Base-by-base conservation (phyloP, 2,888 invertebrate genomes). In the Tenthredo notha region DNA sequence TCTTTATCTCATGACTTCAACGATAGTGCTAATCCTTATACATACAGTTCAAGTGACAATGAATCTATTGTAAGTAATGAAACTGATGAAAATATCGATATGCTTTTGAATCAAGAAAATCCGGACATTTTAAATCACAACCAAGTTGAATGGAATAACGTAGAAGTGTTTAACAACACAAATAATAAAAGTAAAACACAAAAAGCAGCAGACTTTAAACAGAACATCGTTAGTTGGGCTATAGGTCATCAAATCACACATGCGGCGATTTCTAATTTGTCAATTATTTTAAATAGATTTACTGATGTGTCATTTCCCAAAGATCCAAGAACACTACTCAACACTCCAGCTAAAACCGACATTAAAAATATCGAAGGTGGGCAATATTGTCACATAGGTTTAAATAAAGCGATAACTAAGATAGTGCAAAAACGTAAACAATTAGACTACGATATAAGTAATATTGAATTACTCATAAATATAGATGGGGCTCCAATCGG, bases 271-370 rank as follows among this genome's bases (percentile, higher is more conserved):
- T 47, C 61, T 78, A 40, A 25, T 10, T 77, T 84, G n/a, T 78
- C 78, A 74, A 70, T 67, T 70, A 61, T 84, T 10, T 67, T 78
- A 15, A 77, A 67, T 29, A 5, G n/a, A 21, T 54, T 72, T 84
- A 70, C 78, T 5, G 7, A 70, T 65, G 67, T 43, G 7, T 67
- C 70, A 12, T 40, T 85, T 25, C 85, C 85, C 4, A 70, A 67
- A 47, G 70, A 82, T 72, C 40, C 70, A 1, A 85, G 85, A 58
- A 82, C 72, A 21, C 78, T 82, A 25, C 72, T 85, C 50, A 65
- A 29, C 15, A 80, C 74, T 18, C 72, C 78, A 3, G 70, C 40
- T 10, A 72, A 80, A 70, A 85, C 82, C 7, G 37, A 67, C 4
- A 43, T 70, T 18, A 9, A 72, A 70, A 54, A 67, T 85, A 6